Evolutionary conservation across 35 echinoderm and acorn worm genomes (phyloP).

Genomic region (Strongylocentrotus purpuratus): DNA sequence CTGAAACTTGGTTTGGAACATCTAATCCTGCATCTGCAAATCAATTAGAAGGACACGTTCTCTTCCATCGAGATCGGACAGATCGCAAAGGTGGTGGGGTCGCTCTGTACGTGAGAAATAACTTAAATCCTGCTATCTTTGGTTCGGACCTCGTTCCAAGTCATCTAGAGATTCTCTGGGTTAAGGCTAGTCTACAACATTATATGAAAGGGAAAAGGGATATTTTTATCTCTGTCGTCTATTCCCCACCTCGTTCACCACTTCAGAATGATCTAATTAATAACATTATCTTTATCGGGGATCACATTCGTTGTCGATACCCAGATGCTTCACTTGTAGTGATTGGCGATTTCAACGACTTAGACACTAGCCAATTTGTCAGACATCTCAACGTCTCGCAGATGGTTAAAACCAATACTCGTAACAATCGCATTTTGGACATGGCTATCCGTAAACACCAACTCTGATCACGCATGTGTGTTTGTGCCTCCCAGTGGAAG

Average conservation of each 20-base stretch:
- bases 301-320: not conserved
- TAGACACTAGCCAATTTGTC: too few species aligned
- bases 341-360: conserved; percentile 7
- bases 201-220: not conserved
- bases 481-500: too few species aligned
- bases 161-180: conserved; percentile 36
- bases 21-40: conserved; percentile 28
- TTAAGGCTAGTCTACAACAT: not conserved
- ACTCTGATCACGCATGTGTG: too few species aligned
- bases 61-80: not conserved
- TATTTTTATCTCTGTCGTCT: conserved; percentile 3
- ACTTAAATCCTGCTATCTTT: not conserved
- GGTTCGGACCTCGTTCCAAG: not conserved
- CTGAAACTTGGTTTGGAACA: conserved; percentile 34
- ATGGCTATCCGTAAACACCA: too few species aligned
- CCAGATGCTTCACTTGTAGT: not conserved
- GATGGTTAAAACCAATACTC: not conserved
- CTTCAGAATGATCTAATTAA: not conserved
- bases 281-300: conserved; percentile 12
- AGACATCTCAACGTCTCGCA: not conserved
- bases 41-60: not conserved
- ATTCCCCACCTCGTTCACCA: not conserved
- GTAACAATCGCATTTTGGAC: too few species aligned
- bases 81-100: conserved; percentile 25
- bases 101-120: conserved; percentile 7